Conservation (phyloP, 2,797 vertebrate species). For the Falco novaeseelandiae region DNA sequence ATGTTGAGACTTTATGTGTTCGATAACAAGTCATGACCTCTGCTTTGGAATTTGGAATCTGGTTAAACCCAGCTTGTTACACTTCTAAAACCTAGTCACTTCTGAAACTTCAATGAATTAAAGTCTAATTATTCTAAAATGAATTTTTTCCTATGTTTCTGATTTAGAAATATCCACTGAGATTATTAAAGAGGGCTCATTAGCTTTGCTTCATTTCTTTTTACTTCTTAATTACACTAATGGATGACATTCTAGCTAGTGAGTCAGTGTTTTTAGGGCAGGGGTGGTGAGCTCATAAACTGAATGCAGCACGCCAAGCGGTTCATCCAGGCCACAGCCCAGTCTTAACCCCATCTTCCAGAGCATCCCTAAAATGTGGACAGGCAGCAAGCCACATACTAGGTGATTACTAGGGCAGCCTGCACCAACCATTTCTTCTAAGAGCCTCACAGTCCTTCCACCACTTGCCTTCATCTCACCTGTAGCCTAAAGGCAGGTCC, state of each 20-base stretch:
- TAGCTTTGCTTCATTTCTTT: neutral
- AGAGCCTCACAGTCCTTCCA: neutral
- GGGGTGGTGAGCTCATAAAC: neutral
- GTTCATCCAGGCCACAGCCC: neutral
- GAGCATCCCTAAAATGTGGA: neutral
- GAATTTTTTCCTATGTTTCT: neutral
- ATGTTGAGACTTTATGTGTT: slow-evolving; percentile 24
- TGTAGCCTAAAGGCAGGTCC: neutral
- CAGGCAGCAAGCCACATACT: neutral
- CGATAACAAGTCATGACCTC: slow-evolving; percentile 59
- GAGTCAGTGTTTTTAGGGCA: neutral
- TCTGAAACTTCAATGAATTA: slow-evolving; percentile 1
- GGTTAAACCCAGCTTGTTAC: neutral
- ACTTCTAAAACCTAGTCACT: neutral
- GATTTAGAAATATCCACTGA: neutral
- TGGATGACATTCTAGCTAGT: slow-evolving; percentile 13
- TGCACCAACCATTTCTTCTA: neutral
- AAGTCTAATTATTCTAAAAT: slow-evolving; percentile 13
- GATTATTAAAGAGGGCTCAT: neutral
- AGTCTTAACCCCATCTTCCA: neutral
- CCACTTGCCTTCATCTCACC: neutral
- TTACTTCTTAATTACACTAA: neutral
- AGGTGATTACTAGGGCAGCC: neutral
- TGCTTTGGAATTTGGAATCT: neutral
- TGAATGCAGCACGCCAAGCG: neutral